Evolutionary conservation across 2,113 vertebrate genomes (phyloP).

Genomic region (Scartelaos histophorus): DNA sequence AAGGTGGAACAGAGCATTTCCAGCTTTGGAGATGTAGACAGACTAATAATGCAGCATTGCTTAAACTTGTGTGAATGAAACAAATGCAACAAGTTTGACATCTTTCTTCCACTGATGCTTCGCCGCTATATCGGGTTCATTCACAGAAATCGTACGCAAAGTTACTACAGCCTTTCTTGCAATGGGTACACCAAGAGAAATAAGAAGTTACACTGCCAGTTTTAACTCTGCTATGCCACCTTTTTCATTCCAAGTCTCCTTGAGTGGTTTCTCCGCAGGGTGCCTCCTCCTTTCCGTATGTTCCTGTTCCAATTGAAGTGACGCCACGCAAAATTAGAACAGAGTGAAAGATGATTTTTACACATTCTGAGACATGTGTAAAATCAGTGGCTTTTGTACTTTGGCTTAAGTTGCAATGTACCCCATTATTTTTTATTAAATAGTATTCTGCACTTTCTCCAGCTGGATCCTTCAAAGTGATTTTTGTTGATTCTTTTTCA

Average conservation of each 20-base stretch:
- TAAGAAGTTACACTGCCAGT: conserved; percentile 33
- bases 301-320: conserved; percentile 61
- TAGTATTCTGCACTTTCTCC: not conserved
- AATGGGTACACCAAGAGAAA: conserved; percentile 20
- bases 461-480: not conserved
- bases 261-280: conserved; percentile 57
- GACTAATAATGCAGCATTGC: too few species aligned
- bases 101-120: conserved; percentile 36
- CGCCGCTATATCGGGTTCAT: conserved; percentile 44
- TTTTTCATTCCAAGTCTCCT: conserved; percentile 44
- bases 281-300: conserved; percentile 25
- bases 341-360: conserved; percentile 51
- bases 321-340: conserved; percentile 64
- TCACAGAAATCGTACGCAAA: conserved; percentile 50
- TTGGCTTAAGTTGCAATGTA: conserved; percentile 36
- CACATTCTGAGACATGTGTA: conserved; percentile 32
- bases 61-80: too few species aligned
- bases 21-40: too few species aligned
- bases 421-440: not conserved
- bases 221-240: conserved; percentile 24
- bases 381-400: conserved; percentile 21
- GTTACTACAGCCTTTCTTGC: conserved; percentile 49
- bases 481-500: conserved; percentile 4
- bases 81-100: conserved; percentile 25
- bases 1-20: too few species aligned